These are phyloP conservation scores for Ooceraea biroi DNA, from an alignment of 1,140 invertebrate genomes.

Conservation along the genomic window DNA sequence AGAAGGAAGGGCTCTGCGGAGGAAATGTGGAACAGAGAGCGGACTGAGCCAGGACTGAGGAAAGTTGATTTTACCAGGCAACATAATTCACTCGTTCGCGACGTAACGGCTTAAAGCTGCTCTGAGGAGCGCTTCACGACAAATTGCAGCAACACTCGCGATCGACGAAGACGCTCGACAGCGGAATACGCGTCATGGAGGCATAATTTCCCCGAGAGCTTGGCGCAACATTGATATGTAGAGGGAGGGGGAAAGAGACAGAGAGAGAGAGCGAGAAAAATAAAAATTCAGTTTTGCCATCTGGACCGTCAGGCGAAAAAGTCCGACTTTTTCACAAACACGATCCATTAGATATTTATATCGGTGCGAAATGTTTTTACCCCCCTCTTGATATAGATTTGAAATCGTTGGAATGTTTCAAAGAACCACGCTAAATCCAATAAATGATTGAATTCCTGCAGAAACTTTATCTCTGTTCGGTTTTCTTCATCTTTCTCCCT, in stretches of 20 bases:
- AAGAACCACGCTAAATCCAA: conserved; percentile 22
- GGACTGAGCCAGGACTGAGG: conserved; percentile 42
- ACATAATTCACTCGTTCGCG: conserved; percentile 42
- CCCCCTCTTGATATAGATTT: background rate
- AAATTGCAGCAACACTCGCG: conserved; percentile 44
- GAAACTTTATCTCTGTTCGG: conserved; percentile 23
- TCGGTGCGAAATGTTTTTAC: conserved; percentile 4
- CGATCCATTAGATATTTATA: conserved; percentile 49
- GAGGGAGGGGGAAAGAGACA: background rate
- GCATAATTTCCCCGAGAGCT: conserved; percentile 30
- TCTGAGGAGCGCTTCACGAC: conserved; percentile 24
- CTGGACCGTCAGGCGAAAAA: conserved; percentile 44
- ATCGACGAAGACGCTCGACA: conserved; percentile 24
- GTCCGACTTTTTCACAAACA: conserved; percentile 34
- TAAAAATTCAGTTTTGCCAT: conserved; percentile 33
- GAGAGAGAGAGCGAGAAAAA: background rate
- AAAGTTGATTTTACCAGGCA: conserved; percentile 57
- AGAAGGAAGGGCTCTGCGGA: conserved; percentile 53
- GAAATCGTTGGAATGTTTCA: conserved; percentile 16
- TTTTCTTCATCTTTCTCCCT: conserved; percentile 27
- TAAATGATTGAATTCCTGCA: conserved; percentile 35
- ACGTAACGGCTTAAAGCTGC: conserved; percentile 32
- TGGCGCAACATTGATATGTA: conserved; percentile 31
- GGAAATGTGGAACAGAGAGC: conserved; percentile 54
- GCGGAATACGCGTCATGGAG: conserved; percentile 19